Evolutionary conservation across 2,113 vertebrate genomes (phyloP), one percentile per base, ranked within the genome.

Genomic region (Mugil cephalus): DNA sequence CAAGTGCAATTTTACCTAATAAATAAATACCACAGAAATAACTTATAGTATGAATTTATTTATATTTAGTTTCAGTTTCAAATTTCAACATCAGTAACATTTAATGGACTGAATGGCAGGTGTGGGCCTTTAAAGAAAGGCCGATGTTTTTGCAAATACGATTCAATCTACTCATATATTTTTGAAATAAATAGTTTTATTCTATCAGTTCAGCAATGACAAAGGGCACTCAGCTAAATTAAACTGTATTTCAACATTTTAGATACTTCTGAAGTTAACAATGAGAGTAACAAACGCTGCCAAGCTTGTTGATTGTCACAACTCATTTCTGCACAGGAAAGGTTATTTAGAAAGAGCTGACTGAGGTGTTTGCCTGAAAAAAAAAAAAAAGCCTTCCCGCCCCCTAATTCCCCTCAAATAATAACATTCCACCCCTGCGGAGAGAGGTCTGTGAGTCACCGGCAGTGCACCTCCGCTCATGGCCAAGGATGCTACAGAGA

Each of bases 371-470:
- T 86, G 87, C 73, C 61, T 69, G 48, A 5, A 30, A 30, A 5
- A 30, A 30, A 30, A 82, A 80, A 76, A 78, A 66, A 87, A 80
- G 35, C 34, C 43, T 65, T 62, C 36, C 79, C 80, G 45, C 77
- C 74, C 74, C 45, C 59, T 84, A 80, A 81, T 79, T 83, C 72
- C 51, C 54, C 53, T 80, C 56, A 83, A 75, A 87, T 83, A 83
- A 86, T 53, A 84, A 69, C 83, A 80, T 73, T 53, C 65, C 80
- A 69, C 61, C 72, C 72, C 70, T 54, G 52, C 39, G 58, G 73
- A 78, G 72, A 69, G 66, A 82, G 64, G 46, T 42, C 58, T 72
- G 47, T 83, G 83, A 88, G 79, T 89, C 87, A 87, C 79, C 77
- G 7, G 1, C 19, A 14, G 79, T 60, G 68, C 46, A 72, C 63